Evolutionary conservation across 2,888 invertebrate genomes (phyloP), one percentile per base, ranked within the genome.

Genomic region (Glomeris marginata): DNA sequence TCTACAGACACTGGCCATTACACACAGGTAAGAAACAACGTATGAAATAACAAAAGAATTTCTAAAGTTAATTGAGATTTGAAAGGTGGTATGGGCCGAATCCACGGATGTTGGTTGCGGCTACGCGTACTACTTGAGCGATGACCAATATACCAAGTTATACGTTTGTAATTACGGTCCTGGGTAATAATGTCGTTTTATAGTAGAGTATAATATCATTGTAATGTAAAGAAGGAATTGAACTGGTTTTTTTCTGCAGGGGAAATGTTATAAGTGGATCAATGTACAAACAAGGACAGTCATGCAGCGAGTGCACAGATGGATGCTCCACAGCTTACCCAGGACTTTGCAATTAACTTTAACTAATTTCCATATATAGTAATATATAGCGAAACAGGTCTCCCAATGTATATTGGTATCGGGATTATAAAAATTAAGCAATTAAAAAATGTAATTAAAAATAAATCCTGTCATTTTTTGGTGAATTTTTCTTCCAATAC

Each of bases 41-140:
- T 87, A 49, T 90, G 90, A 90, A 82, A 84, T 52, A 80, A 83
- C 63, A 84, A 86, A n/a, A n/a, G n/a, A n/a, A n/a, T n/a, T n/a
- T n/a, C n/a, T n/a, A n/a, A n/a, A n/a, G n/a, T n/a, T n/a, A n/a
- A n/a, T n/a, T n/a, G n/a, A n/a, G n/a, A n/a, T 11, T 11, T 21
- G 18, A 33, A 6, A 49, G 49, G 11, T 49, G n/a, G 43, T 49
- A 6, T 49, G 49, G 49, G 49, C 49, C 3, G 21, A n/a, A 6
- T 16, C 35, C 8, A 16, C 33, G 13, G 28, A 21, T 2, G 2
- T 49, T 10, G 37, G 47, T 33, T 41, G 49, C 37, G 49, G 49
- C 5, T 49, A 5, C 3, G n/a, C 43, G 20, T 49, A 49, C 38
- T 47, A 20, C 16, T 10, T 3, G 38, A 20, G 4, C 2, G 37